Conservation (phyloP, 2,888 invertebrate genomes). For the Pandemis cinnamomeana region DNA sequence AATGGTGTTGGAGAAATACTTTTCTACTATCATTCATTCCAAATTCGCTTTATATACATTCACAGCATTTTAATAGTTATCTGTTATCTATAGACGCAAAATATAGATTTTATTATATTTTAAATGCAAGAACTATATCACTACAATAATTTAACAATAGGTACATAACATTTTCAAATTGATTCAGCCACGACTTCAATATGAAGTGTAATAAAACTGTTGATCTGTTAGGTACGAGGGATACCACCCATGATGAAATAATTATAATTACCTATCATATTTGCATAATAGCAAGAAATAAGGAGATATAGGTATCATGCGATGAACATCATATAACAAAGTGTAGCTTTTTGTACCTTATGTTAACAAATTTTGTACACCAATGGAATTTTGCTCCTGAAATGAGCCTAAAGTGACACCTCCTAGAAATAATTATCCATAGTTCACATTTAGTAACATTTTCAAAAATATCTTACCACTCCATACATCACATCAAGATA, state of each 20-base stretch:
- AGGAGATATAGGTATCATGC: not conserved
- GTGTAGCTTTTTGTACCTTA: conserved; percentile 8
- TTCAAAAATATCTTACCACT: conserved; percentile 29
- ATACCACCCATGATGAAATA: not conserved
- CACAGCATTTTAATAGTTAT: conserved; percentile 44
- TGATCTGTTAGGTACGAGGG: not conserved
- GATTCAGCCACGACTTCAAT: conserved; percentile 47
- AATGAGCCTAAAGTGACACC: conserved; percentile 18
- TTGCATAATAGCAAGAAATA: not conserved
- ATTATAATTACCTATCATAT: not conserved
- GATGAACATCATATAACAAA: not conserved
- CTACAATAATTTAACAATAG: conserved; percentile 37
- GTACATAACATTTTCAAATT: conserved; percentile 34
- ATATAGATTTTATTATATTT: conserved; percentile 40
- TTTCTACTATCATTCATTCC: conserved; percentile 23
- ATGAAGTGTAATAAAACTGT: conserved; percentile 45
- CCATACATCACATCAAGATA: conserved; percentile 17
- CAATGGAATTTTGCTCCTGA: conserved; percentile 9
- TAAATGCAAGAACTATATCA: conserved; percentile 43
- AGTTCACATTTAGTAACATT: conserved; percentile 15
- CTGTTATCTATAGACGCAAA: conserved; percentile 44
- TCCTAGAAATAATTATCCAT: conserved; percentile 16
- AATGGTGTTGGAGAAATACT: conserved; percentile 8
- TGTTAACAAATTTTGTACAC: conserved; percentile 28
- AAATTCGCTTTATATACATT: conserved; percentile 32